phyloP scores from a whole-genome alignment of 2,888 invertebrate species.

The Daptonema setosum region DNA sequence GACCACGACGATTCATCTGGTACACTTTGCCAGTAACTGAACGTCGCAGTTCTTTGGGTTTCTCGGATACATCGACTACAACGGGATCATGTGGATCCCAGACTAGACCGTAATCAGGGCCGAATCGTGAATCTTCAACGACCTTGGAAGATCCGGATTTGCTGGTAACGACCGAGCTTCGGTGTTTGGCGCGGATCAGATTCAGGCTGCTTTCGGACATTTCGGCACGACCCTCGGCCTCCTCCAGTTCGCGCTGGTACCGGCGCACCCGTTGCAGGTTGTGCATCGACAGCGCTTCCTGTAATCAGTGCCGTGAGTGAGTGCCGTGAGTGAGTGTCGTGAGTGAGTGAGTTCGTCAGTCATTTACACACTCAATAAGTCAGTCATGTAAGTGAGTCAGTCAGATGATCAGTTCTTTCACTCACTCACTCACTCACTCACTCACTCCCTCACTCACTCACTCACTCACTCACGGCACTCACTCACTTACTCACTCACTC shows the following conservation, averaged over 20 bases:
- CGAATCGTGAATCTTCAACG: too few relatives aligned
- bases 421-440: too few relatives aligned
- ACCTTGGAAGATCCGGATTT: conserved; percentile 16
- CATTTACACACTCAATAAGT: neutral
- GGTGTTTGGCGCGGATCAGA: conserved; percentile 89
- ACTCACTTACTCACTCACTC: too few relatives aligned
- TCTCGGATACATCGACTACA: too few relatives aligned
- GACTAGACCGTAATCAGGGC: too few relatives aligned
- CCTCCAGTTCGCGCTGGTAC: conserved; percentile 91
- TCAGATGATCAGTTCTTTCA: too few relatives aligned
- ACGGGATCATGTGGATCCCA: too few relatives aligned
- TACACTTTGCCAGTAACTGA: too few relatives aligned
- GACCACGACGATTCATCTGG: neutral
- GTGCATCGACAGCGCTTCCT: conserved; percentile 36
- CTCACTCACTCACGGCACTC: too few relatives aligned
- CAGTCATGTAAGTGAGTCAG: neutral
- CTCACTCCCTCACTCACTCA: too few relatives aligned
- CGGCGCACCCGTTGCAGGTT: conserved; percentile 82
- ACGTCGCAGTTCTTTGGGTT: too few relatives aligned
- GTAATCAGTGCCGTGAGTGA: conserved; percentile 6
- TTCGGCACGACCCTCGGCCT: conserved; percentile 87
- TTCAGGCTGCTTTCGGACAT: conserved; percentile 74
- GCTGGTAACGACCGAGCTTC: conserved; percentile 30
- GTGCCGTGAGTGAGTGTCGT: too few relatives aligned
- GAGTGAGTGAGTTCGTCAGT: neutral